phyloP scores from a whole-genome alignment of 2,888 invertebrate species.

The Dynastes tityus region DNA sequence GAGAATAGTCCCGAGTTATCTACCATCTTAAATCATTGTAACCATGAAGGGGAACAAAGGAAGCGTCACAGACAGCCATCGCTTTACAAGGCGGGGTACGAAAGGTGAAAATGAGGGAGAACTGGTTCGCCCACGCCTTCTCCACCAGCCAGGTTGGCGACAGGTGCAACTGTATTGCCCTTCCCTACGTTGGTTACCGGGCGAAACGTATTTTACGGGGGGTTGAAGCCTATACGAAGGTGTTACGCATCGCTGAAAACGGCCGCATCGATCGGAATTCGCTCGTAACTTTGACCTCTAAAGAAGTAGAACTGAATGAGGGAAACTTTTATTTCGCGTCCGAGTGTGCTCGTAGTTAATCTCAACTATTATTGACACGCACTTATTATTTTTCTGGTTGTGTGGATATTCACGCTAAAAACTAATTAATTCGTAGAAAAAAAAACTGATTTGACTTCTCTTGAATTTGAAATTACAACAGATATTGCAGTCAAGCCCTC shows the following conservation, averaged over 20 bases:
- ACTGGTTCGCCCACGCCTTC: conserved; percentile 52
- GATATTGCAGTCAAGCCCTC: too few relatives aligned
- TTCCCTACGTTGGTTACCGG: neutral
- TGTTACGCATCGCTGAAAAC: conserved; percentile 63
- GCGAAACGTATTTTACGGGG: conserved; percentile 39
- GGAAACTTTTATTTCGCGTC: conserved; percentile 13
- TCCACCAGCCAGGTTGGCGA: conserved; percentile 50
- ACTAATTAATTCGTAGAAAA: too few relatives aligned
- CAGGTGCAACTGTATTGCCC: conserved; percentile 54
- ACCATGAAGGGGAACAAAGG: conserved; percentile 54
- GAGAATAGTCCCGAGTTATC: conserved; percentile 21
- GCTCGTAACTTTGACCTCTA: conserved; percentile 36
- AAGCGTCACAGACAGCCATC: conserved; percentile 59
- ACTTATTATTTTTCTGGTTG: too few relatives aligned
- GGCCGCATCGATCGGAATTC: conserved; percentile 59
- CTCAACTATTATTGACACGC: neutral
- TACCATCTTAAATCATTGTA: conserved; percentile 56
- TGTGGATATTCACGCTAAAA: too few relatives aligned
- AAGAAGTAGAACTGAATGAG: conserved; percentile 38
- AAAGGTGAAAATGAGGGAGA: conserved; percentile 55
- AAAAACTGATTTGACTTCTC: too few relatives aligned
- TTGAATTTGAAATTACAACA: too few relatives aligned
- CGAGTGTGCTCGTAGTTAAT: neutral
- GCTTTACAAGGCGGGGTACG: conserved; percentile 57
- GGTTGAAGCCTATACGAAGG: conserved; percentile 60